Conservation (phyloP, 2,797 vertebrate species). For the Amazona ochrocephala region DNA sequence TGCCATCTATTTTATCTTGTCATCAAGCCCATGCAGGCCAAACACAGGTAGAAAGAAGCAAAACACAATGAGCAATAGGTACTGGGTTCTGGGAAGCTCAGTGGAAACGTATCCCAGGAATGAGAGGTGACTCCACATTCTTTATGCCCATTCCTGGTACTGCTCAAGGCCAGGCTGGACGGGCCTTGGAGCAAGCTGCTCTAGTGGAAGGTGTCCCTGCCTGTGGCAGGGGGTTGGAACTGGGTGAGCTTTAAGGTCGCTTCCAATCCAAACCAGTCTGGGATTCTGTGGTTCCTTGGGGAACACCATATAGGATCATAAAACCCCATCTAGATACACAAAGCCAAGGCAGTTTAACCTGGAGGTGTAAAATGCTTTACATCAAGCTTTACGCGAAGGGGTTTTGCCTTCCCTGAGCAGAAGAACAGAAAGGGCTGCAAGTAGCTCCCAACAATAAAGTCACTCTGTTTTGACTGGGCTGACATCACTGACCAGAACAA, state of each 20-base stretch:
- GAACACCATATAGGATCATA: neutral
- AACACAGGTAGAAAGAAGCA: neutral
- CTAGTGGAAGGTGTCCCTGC: neutral
- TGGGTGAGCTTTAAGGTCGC: neutral
- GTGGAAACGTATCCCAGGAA: neutral
- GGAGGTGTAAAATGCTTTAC: fast-evolving
- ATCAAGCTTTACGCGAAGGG: neutral
- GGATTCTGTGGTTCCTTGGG: neutral
- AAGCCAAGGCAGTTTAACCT: neutral
- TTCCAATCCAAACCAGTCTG: neutral
- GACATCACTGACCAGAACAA: slow-evolving; percentile 52
- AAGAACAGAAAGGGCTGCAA: neutral
- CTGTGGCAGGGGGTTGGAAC: neutral
- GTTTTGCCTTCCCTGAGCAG: neutral
- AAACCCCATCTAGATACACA: neutral
- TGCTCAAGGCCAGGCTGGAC: neutral
- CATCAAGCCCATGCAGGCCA: neutral
- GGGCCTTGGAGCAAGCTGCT: neutral
- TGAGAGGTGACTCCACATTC: neutral
- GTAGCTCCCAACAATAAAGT: slow-evolving; percentile 34
- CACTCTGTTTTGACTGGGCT: slow-evolving; percentile 29
- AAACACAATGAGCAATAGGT: neutral
- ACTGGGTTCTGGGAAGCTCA: neutral
- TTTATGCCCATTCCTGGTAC: neutral
- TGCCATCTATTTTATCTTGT: neutral